Evolutionary conservation across 2,888 invertebrate genomes (phyloP), one percentile per base, ranked within the genome.

Genomic region (Siphlonurus alternatus): DNA sequence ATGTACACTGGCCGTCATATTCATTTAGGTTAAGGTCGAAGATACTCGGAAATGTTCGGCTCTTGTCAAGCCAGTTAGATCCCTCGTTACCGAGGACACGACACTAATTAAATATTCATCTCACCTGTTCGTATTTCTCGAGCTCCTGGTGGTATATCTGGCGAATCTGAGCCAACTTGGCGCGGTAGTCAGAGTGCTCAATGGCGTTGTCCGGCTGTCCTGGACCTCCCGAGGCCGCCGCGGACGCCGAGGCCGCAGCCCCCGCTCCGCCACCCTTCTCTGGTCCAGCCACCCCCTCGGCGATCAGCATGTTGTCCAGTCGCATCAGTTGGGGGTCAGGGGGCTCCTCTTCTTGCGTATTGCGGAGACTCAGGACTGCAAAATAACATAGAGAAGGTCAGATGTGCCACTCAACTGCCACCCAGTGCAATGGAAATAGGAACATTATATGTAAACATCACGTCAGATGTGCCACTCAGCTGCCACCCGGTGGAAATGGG

Each of bases 141-240:
- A 99, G 79, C 79, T 99, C 99, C 78, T 96, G 94, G 78, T 98
- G 97, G 79, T 99, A 99, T 72, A 99, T 98, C 79, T 94, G 93
- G 67, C 99, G 84, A 76, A 99, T 99, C 80, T 99, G 98, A 18
- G 95, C 93, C 72, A 99, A 83, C 79, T 99, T 99, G 71, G 96
- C 96, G 72, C 98, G 86, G 81, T 99, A 99, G 79, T 99, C 99
- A 67, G 98, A 96, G 79, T 99, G 98, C 79, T 99, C 99, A 75
- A 96, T 96, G 71, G 95, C 94, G 78, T 94, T 94, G 78, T 95
- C 94, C 69, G 89, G 86, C 76, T 86, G 85, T 67, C 86, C 86
- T 66, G 86, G 83, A 73, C 86, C 86, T 19, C 77, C 76, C 67
- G 91, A 90, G 15, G 81, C 80, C 25, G 93, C 92, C 10, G 93